Percentiles rank a stretch among this genome's conserved stretches.
Evolutionary conservation across 2,113 vertebrate genomes (phyloP).

Genomic region (Dicaeum eximium): DNA sequence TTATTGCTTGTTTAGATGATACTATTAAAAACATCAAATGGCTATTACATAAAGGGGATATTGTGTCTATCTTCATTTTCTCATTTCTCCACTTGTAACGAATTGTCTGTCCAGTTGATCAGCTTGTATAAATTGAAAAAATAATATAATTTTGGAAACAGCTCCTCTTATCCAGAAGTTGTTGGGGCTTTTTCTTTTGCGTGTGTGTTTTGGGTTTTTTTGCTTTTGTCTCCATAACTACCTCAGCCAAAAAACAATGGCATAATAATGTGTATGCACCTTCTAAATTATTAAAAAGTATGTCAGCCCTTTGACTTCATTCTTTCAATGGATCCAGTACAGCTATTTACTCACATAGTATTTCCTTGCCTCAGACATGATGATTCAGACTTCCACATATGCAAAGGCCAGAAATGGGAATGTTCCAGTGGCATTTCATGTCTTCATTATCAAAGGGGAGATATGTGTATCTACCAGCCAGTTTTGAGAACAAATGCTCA

Average conservation of each 20-base stretch:
- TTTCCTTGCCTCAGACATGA: neutral
- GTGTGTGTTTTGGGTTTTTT: neutral
- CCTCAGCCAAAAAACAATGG: neutral
- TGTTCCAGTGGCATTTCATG: neutral
- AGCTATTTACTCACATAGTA: neutral
- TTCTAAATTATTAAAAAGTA: neutral
- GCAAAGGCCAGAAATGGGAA: neutral
- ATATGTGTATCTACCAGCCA: neutral
- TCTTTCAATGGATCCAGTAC: neutral
- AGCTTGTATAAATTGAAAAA: neutral
- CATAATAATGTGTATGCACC: neutral
- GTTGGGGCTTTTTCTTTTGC: neutral
- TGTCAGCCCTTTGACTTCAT: neutral
- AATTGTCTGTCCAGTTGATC: neutral
- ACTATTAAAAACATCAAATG: neutral
- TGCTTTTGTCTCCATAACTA: neutral
- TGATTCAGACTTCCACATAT: neutral
- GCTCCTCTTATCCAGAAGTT: neutral
- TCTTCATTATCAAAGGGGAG: neutral
- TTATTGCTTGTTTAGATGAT: neutral
- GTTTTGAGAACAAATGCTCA: neutral
- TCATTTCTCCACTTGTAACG: neutral
- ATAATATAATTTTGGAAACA: neutral
- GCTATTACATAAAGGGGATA: neutral
- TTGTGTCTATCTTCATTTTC: neutral